These are phyloP conservation scores for Naso thynnoides DNA, from an alignment of 2,797 vertebrate species.

Conservation along the genomic window DNA sequence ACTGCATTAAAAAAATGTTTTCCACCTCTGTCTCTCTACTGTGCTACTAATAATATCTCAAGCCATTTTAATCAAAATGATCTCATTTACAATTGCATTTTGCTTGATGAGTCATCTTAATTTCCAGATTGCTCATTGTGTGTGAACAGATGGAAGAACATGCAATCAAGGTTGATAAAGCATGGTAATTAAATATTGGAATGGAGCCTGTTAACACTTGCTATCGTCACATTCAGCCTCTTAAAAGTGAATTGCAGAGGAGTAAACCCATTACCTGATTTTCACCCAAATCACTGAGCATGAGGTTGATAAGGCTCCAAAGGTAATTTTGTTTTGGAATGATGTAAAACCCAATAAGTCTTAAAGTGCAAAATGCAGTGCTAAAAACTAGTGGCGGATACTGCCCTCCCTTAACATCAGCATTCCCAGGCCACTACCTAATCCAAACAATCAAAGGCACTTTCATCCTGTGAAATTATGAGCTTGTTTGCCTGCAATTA, in stretches of 20 bases:
- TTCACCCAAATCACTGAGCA: slow-evolving; percentile 52
- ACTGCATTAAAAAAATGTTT: neutral
- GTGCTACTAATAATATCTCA: slow-evolving; percentile 25
- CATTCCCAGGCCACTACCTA: neutral
- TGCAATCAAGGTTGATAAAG: slow-evolving; percentile 55
- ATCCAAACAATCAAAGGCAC: slow-evolving; percentile 58
- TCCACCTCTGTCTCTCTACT: neutral
- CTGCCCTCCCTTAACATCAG: neutral
- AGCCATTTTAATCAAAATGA: slow-evolving; percentile 26
- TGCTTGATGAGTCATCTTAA: slow-evolving; percentile 39
- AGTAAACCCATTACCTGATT: slow-evolving; percentile 52
- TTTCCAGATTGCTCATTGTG: slow-evolving; percentile 36
- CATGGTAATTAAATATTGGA: slow-evolving; percentile 47
- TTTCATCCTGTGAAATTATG: slow-evolving; percentile 57
- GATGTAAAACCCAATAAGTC: slow-evolving; percentile 10
- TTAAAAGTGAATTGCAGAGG: slow-evolving; percentile 57
- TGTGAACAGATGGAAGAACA: slow-evolving; percentile 53
- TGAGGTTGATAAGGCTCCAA: slow-evolving; percentile 41
- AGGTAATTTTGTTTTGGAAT: slow-evolving; percentile 39
- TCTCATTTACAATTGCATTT: slow-evolving; percentile 37
- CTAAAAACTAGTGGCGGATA: slow-evolving; percentile 7
- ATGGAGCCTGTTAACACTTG: slow-evolving; percentile 40
- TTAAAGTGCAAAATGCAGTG: slow-evolving; percentile 7
- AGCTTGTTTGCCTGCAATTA: slow-evolving; percentile 63
- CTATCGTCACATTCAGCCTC: slow-evolving; percentile 41